Percentiles rank a stretch among this genome's conserved stretches.
phyloP scores from a whole-genome alignment of 2,113 vertebrate species.

The Cyphomyrus plagiostoma region DNA sequence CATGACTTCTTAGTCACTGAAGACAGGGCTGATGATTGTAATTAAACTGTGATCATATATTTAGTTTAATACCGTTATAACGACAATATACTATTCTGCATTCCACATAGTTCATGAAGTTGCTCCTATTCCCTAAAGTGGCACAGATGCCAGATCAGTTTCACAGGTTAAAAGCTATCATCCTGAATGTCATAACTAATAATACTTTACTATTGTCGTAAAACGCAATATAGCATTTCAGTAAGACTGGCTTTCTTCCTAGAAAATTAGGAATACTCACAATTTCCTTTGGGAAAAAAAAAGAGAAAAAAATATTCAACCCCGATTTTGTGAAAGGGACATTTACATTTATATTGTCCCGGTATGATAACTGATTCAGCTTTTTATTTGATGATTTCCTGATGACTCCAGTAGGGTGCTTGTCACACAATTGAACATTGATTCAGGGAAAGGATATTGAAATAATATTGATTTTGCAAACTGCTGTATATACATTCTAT shows the following conservation, averaged over 20 bases:
- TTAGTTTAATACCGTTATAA: background rate
- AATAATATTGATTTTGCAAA: background rate
- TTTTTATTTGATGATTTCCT: background rate
- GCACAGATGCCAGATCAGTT: background rate
- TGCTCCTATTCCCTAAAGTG: background rate
- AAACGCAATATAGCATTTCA: constrained; percentile 43
- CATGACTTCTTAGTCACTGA: background rate
- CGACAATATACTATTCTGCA: background rate
- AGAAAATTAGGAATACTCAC: constrained; percentile 49
- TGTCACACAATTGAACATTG: background rate
- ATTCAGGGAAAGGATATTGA: background rate
- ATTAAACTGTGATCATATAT: background rate
- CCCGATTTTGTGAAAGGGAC: constrained; percentile 8
- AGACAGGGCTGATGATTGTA: background rate
- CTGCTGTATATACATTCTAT: background rate
- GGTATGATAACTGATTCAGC: background rate
- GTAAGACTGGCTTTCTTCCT: constrained; percentile 47
- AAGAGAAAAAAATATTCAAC: background rate
- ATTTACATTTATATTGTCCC: background rate
- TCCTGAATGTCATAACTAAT: constrained; percentile 43
- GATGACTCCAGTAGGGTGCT: background rate
- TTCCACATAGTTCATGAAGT: background rate
- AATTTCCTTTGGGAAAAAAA: constrained; percentile 37
- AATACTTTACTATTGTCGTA: constrained; percentile 41
- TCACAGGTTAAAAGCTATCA: constrained; percentile 27